phyloP scores from a whole-genome alignment of 2,113 vertebrate genomes.

The Plecturocebus donacophilus region DNA sequence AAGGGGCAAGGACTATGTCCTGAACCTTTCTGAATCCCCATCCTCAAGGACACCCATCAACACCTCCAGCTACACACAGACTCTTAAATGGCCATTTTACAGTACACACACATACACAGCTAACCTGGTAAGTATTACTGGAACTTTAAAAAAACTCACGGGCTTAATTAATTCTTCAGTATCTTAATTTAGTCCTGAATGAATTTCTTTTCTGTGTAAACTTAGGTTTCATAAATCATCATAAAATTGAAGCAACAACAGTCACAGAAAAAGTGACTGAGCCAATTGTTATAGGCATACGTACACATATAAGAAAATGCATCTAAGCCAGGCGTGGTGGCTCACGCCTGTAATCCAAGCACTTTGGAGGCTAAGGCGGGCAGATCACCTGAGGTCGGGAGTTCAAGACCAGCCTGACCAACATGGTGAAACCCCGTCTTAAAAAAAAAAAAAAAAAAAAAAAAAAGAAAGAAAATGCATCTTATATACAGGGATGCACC shows the following conservation, averaged over 20 bases:
- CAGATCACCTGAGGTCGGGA: too few relatives aligned
- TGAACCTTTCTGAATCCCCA: not conserved
- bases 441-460: too few relatives aligned
- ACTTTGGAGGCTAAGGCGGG: too few relatives aligned
- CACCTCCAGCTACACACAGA: not conserved
- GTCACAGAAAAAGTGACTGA: not conserved
- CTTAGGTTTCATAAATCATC: conserved; percentile 2
- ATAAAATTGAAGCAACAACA: conserved; percentile 12
- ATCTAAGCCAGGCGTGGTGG: not conserved
- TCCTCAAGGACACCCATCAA: not conserved
- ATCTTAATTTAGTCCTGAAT: not conserved
- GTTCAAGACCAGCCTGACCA: too few relatives aligned
- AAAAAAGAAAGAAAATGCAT: too few relatives aligned
- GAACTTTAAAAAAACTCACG: not conserved
- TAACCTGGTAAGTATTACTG: not conserved
- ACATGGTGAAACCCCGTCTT: too few relatives aligned
- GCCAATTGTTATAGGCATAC: not conserved
- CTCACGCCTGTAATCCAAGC: too few relatives aligned
- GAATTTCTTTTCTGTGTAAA: not conserved
- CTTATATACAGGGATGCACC: not conserved
- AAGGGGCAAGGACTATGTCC: not conserved
- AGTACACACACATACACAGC: not conserved
- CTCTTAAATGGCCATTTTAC: not conserved
- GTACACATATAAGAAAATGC: not conserved
- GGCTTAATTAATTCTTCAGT: not conserved